Evolutionary conservation across 1,140 invertebrate genomes (phyloP).

Genomic region (Nixonia krombeini): DNA sequence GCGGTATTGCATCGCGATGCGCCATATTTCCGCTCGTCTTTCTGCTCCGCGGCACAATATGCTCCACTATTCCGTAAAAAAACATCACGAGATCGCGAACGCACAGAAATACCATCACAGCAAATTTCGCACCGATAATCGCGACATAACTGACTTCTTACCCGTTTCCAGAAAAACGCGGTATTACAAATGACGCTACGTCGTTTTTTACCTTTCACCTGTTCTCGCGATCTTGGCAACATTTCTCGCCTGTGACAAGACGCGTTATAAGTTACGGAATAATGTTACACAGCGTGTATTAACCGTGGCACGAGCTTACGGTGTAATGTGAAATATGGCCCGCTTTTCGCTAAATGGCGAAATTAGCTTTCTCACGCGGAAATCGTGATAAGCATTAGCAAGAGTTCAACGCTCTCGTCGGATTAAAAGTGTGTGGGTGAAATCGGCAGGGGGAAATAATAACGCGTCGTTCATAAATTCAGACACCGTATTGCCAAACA

Average conservation of each 20-base stretch:
- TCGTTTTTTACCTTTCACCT: background rate
- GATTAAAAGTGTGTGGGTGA: background rate
- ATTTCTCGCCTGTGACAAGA: too few species aligned
- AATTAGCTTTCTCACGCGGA: background rate
- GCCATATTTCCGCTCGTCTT: constrained; percentile 15
- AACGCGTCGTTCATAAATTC: too few species aligned
- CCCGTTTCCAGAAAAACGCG: background rate
- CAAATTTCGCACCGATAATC: background rate
- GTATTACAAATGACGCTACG: background rate
- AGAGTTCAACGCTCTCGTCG: background rate
- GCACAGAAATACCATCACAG: background rate
- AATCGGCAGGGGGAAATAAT: background rate
- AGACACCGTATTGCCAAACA: too few species aligned
- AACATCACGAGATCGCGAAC: background rate
- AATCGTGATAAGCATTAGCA: constrained; percentile 1
- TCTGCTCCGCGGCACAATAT: constrained; percentile 3
- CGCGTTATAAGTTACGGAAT: too few species aligned
- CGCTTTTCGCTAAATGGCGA: background rate
- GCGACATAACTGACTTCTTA: too few species aligned
- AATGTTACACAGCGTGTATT: too few species aligned
- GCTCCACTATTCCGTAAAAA: background rate
- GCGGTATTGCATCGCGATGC: constrained; percentile 10
- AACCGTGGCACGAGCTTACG: too few species aligned
- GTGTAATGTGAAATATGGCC: background rate
- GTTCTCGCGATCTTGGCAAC: too few species aligned